A percentile compares a stretch with the other conserved stretches of the same genome.
Evolutionary conservation across 2,888 invertebrate genomes (phyloP).

Genomic region (Phyto melanocephala): DNA sequence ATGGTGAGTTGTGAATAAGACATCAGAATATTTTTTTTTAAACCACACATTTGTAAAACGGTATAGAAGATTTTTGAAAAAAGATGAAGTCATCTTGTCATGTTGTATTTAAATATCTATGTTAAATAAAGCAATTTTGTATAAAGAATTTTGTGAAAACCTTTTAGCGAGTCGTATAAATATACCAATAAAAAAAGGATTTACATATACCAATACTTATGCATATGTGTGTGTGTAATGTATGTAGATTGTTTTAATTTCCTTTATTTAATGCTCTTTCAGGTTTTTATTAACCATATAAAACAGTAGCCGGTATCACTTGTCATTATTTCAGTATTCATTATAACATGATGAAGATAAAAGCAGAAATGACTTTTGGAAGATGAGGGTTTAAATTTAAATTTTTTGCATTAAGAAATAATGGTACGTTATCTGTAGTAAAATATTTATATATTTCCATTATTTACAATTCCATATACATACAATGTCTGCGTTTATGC

Average conservation of each 20-base stretch:
- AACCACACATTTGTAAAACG: too few relatives aligned
- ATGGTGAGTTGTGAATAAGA: too few relatives aligned
- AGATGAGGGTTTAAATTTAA: not conserved
- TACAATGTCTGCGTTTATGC: not conserved
- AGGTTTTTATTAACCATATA: constrained; percentile 35
- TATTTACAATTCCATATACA: not conserved
- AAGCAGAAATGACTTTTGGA: not conserved
- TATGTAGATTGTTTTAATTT: too few relatives aligned
- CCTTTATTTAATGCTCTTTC: not conserved
- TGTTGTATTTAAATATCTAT: not conserved
- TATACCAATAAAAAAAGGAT: constrained; percentile 17
- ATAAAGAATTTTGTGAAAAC: not conserved
- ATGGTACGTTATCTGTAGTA: not conserved
- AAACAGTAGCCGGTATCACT: constrained; percentile 8
- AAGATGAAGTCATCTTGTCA: too few relatives aligned
- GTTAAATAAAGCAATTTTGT: not conserved
- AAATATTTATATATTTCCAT: not conserved
- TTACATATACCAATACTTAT: too few relatives aligned
- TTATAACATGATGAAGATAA: not conserved
- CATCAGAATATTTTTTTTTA: too few relatives aligned
- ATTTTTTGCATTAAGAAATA: not conserved
- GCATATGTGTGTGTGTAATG: too few relatives aligned
- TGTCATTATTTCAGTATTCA: constrained; percentile 3
- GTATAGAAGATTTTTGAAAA: too few relatives aligned
- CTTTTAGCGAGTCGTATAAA: constrained; percentile 27